Base-by-base conservation (phyloP, 2,113 vertebrate genomes). In the Chroicocephalus ridibundus region DNA sequence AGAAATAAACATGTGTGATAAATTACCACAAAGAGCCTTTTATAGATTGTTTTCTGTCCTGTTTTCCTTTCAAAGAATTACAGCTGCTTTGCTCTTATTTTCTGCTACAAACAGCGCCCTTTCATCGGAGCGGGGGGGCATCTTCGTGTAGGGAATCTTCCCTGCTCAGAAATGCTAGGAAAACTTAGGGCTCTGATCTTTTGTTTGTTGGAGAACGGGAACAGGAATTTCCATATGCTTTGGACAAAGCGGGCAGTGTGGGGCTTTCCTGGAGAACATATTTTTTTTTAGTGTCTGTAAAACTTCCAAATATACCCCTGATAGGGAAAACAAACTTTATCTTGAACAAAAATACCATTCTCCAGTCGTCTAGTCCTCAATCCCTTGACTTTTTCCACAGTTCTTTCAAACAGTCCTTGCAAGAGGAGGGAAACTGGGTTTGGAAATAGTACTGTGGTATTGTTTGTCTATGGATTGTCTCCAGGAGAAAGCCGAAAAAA, bases 1-100 rank as follows among this genome's bases (percentile, higher is more conserved):
- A 94, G 97, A 88, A 91, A 95, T 91, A 97, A 95, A 97, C 94
- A 96, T 96, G 95, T 95, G 96, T 97, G 96, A 97, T 93, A 96
- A 94, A 97, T 97, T 90, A 95, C 91, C 94, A 97, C 95, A 97
- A 95, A 97, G 96, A 76, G 95, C 94, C 97, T 97, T 95, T 97
- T 94, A 95, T 95, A 95, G 96, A 90, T 97, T 97, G 96, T 96
- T 96, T 93, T 95, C 81, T 90, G 87, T 61, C 70, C 89, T 96
- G 87, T 91, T 96, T 96, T 97, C 85, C 94, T 96, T 95, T 96
- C 93, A 97, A 88, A 96, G 92, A 94, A 87, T 66, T 96, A 82
- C 96, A 96, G 94, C 96, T 96, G 94, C 66, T 93, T 85, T 65
- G 92, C 90, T 95, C 75, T 80, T 74, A 90, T 93, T 94, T 94